Evolutionary conservation across 2,113 vertebrate species (phyloP).

Genomic region (Muntiacus reevesi): DNA sequence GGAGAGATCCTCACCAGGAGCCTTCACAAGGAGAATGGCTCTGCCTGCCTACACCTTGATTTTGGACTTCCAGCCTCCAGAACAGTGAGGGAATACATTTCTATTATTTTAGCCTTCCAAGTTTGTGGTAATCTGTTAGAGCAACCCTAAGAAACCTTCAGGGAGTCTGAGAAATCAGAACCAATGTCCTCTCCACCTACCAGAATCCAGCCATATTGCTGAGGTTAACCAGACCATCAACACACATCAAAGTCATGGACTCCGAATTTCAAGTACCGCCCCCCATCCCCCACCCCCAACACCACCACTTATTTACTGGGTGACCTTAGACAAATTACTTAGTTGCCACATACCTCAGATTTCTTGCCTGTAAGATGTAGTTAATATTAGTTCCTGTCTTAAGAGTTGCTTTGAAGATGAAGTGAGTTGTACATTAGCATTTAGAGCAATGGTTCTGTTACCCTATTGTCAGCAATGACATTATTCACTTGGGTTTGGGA

Average conservation of each 20-base stretch:
- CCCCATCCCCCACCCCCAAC: background rate
- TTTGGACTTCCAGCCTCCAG: background rate
- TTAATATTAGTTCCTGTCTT: background rate
- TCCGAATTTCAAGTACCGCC: background rate
- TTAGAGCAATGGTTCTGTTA: background rate
- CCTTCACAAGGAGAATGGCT: no score
- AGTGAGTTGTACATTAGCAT: background rate
- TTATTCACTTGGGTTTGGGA: background rate
- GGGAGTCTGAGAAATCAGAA: background rate
- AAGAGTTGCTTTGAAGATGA: background rate
- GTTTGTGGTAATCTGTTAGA: background rate
- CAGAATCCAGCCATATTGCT: rapidly evolving
- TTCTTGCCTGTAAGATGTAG: background rate
- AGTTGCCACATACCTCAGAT: background rate
- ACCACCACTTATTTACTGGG: background rate
- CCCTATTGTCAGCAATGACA: no score
- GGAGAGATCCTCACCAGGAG: rapidly evolving
- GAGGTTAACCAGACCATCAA: background rate
- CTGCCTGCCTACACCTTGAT: background rate
- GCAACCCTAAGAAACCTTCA: background rate
- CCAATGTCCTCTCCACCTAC: background rate
- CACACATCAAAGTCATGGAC: rapidly evolving
- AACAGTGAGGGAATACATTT: background rate
- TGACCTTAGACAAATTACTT: background rate
- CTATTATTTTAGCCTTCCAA: background rate